Evolutionary conservation across 1,140 invertebrate species (phyloP).

Genomic region (Zaprionus ghesquierei): DNA sequence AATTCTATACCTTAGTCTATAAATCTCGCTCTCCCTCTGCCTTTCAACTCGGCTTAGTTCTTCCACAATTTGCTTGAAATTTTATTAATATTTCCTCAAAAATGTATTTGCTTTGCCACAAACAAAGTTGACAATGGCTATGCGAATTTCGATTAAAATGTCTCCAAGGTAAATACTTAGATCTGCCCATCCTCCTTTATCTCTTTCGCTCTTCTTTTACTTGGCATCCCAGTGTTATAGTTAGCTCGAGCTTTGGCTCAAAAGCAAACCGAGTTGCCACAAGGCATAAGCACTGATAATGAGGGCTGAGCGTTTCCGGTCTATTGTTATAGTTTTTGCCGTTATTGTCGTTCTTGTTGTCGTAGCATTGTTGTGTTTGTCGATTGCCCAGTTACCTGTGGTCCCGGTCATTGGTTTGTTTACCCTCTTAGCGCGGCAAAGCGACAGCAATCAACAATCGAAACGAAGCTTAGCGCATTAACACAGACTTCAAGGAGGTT

Average conservation of each 20-base stretch:
- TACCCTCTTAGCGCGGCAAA: background rate
- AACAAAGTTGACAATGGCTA: background rate
- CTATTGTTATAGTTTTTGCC: background rate
- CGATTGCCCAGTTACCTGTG: background rate
- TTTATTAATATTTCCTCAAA: background rate
- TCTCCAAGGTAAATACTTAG: background rate
- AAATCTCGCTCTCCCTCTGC: no score
- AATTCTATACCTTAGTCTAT: no score
- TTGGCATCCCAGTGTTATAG: background rate
- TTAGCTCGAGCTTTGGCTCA: background rate
- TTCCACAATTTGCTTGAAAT: background rate
- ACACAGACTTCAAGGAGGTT: slow-evolving; percentile 16
- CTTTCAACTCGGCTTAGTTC: background rate
- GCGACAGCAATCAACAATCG: slow-evolving; percentile 34
- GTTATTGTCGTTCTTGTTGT: background rate
- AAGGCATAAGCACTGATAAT: background rate
- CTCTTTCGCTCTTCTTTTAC: background rate
- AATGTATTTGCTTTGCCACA: no score
- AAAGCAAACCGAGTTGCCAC: background rate
- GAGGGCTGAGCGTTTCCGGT: slow-evolving; percentile 13
- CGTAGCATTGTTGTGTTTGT: background rate
- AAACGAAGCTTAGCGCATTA: slow-evolving; percentile 41
- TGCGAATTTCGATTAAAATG: background rate
- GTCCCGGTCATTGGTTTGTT: background rate
- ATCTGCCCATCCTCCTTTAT: background rate